A percentile compares a stretch with the other conserved stretches of the same genome.
These are phyloP conservation scores for Caenorhabditis panamensis DNA, from an alignment of 2,888 invertebrate genomes.

Conservation along the genomic window DNA sequence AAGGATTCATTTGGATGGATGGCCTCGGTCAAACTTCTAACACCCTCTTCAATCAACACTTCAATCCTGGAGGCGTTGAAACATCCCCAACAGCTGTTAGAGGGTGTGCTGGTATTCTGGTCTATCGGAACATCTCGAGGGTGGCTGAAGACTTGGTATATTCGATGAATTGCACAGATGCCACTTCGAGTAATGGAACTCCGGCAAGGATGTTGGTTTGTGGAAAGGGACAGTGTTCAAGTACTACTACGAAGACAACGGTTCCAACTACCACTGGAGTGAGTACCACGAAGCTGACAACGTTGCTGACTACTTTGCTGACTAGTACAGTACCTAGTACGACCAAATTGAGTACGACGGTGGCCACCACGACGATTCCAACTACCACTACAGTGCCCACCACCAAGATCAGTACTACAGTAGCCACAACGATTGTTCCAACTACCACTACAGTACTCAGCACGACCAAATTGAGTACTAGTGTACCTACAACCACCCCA, in stretches of 20 bases:
- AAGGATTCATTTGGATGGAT: conserved; percentile 16
- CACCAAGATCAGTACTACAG: not conserved
- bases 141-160: conserved; percentile 6
- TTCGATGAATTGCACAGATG: conserved; percentile 8
- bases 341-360: not conserved
- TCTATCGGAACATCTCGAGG: conserved; percentile 4
- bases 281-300: not conserved
- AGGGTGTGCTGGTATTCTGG: conserved; percentile 8
- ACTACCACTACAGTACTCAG: not conserved
- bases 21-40: conserved; percentile 14
- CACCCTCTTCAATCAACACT: conserved; percentile 18
- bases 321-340: not conserved
- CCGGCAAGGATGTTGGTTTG: conserved; percentile 25
- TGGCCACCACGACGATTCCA: not conserved
- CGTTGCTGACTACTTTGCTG: not conserved
- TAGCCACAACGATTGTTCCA: conserved; percentile 11
- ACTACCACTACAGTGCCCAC: conserved; percentile 18
- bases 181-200: conserved; percentile 2
- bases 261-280: not conserved
- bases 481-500: not conserved
- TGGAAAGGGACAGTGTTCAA: conserved; percentile 17
- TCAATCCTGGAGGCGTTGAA: conserved; percentile 11
- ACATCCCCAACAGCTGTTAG: not conserved
- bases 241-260: conserved; percentile 1
- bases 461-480: conserved; percentile 2